phyloP scores from a whole-genome alignment of 2,888 invertebrate species.

The Cantharis flavilabris region DNA sequence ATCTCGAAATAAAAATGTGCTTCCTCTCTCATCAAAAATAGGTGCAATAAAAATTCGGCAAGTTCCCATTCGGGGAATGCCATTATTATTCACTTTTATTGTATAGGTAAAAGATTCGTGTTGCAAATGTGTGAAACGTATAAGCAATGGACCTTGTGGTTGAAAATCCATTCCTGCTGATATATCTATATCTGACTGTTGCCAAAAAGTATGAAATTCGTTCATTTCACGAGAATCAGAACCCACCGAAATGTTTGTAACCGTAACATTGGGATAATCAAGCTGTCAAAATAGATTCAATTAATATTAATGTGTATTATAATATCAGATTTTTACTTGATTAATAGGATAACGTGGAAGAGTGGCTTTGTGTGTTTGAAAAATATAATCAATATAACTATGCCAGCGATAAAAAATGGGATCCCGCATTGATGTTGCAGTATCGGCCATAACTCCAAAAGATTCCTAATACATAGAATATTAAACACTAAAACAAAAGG shows the following conservation, averaged over 20 bases:
- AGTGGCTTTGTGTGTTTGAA: conserved; percentile 73
- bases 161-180: conserved; percentile 82
- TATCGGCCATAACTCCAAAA: conserved; percentile 82
- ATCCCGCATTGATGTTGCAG: conserved; percentile 84
- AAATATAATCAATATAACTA: conserved; percentile 76
- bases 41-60: conserved; percentile 74
- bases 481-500: not conserved
- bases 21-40: conserved; percentile 66
- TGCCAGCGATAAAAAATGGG: conserved; percentile 88
- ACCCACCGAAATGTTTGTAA: conserved; percentile 62
- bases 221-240: conserved; percentile 61
- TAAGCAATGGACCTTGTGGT: conserved; percentile 74
- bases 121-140: conserved; percentile 78
- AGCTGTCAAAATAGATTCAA: conserved; percentile 55
- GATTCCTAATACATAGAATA: conserved; percentile 63
- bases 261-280: conserved; percentile 66
- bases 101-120: conserved; percentile 72
- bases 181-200: conserved; percentile 76
- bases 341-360: conserved; percentile 67
- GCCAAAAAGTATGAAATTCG: conserved; percentile 74
- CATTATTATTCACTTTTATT: conserved; percentile 55
- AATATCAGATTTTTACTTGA: conserved; percentile 57
- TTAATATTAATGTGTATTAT: not conserved
- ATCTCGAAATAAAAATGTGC: conserved; percentile 61
- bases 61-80: conserved; percentile 60